Percentiles rank a stretch among this genome's conserved stretches.
These are phyloP conservation scores for Rhagonycha lutea DNA, from an alignment of 2,888 invertebrate species.

Conservation along the genomic window DNA sequence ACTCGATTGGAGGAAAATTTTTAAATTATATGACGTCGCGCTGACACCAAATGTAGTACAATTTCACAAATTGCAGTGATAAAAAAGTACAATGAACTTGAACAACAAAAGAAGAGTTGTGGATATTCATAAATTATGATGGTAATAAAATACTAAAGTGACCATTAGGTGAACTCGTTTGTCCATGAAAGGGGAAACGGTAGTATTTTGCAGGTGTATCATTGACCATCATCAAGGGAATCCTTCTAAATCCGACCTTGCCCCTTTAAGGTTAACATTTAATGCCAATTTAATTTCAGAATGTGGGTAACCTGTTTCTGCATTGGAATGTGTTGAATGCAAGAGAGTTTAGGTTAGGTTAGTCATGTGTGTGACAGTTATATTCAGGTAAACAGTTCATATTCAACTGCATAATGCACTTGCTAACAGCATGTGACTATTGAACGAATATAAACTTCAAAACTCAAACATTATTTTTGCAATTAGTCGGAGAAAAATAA, in stretches of 20 bases:
- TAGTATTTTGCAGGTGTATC: not conserved
- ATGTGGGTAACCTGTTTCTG: slow-evolving; percentile 39
- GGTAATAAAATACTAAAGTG: not conserved
- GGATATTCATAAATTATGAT: not conserved
- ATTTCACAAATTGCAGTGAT: not conserved
- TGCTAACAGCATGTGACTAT: slow-evolving; percentile 24
- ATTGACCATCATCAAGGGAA: not conserved
- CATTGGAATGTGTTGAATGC: slow-evolving; percentile 30
- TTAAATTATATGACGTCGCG: too few species aligned
- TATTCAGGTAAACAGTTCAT: slow-evolving; percentile 14
- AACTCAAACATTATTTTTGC: not conserved
- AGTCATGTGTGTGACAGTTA: slow-evolving; percentile 30
- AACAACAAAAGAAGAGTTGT: not conserved
- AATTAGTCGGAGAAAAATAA: not conserved
- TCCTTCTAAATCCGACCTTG: slow-evolving; percentile 35
- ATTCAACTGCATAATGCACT: slow-evolving; percentile 26
- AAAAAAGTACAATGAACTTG: not conserved
- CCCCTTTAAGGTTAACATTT: slow-evolving; percentile 39
- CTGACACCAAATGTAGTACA: too few species aligned
- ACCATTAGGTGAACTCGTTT: not conserved
- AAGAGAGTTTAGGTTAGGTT: slow-evolving; percentile 20
- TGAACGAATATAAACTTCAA: slow-evolving; percentile 15
- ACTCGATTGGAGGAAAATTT: too few species aligned
- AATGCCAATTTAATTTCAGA: slow-evolving; percentile 39
- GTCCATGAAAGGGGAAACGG: not conserved